phyloP scores from a whole-genome alignment of 2,888 invertebrate species.

The Lepidocyrtinus sp. region DNA sequence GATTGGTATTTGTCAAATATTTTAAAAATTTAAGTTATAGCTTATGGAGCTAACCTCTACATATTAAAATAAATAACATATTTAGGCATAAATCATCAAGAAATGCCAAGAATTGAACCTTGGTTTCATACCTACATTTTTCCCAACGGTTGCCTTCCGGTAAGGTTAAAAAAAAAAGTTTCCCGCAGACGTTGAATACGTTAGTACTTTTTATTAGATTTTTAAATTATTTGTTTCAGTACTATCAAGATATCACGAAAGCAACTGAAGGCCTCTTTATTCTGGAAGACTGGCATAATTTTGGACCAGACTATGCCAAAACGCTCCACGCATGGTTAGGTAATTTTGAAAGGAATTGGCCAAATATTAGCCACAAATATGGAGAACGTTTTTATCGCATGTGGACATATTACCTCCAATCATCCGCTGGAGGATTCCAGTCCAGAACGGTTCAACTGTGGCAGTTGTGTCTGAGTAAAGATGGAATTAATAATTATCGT shows the following conservation, averaged over 20 bases:
- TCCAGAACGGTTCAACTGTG: slow-evolving; percentile 50
- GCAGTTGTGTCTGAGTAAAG: slow-evolving; percentile 55
- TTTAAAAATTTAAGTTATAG: too few species aligned
- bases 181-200: too few species aligned
- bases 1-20: slow-evolving; percentile 34
- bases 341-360: slow-evolving; percentile 50
- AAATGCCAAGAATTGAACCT: neutral
- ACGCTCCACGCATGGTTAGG: slow-evolving; percentile 49
- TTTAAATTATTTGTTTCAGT: too few species aligned
- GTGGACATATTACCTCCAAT: slow-evolving; percentile 52
- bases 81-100: neutral
- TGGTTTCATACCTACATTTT: slow-evolving; percentile 47
- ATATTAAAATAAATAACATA: neutral
- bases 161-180: too few species aligned
- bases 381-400: slow-evolving; percentile 55
- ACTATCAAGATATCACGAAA: slow-evolving; percentile 36
- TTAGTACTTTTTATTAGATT: too few species aligned
- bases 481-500: slow-evolving; percentile 41
- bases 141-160: slow-evolving; percentile 52
- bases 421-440: slow-evolving; percentile 50
- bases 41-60: too few species aligned
- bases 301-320: slow-evolving; percentile 53
- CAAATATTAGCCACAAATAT: slow-evolving; percentile 39
- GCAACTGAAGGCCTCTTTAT: slow-evolving; percentile 32
- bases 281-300: slow-evolving; percentile 54